phyloP scores from a whole-genome alignment of 2,797 vertebrate genomes.

The Aplochiton taeniatus region DNA sequence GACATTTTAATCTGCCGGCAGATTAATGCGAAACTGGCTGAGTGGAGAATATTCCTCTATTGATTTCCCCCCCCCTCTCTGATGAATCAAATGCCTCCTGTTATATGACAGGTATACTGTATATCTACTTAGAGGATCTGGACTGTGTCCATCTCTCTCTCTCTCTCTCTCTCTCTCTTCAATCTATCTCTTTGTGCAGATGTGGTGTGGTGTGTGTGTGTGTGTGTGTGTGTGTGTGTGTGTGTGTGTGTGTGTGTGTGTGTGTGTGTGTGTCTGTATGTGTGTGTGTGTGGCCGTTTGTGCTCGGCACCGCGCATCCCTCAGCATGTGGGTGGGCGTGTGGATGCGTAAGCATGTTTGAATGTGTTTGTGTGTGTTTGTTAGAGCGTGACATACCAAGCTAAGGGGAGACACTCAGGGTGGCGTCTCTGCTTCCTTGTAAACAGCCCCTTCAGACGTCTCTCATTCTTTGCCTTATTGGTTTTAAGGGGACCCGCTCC shows the following conservation, averaged over 20 bases:
- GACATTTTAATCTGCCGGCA: conserved; percentile 73
- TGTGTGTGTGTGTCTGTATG: not conserved
- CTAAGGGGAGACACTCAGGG: conserved; percentile 47
- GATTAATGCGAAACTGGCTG: conserved; percentile 68
- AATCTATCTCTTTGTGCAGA: conserved; percentile 11
- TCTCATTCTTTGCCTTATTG: conserved; percentile 31
- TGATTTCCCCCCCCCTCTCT: conserved; percentile 60
- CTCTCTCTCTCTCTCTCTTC: no score
- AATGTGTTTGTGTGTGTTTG: conserved; percentile 21
- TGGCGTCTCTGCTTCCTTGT: conserved; percentile 51
- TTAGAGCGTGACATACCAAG: conserved; percentile 36
- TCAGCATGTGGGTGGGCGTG: not conserved
- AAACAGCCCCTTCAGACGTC: conserved; percentile 54
- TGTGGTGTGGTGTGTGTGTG: conserved; percentile 6
- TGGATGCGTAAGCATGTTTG: conserved; percentile 9
- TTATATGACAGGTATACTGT: conserved; percentile 63
- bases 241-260: not conserved
- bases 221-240: conserved; percentile 1
- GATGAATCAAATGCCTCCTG: conserved; percentile 67
- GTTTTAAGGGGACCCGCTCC: conserved; percentile 50
- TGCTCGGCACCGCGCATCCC: no score
- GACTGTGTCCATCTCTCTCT: not conserved
- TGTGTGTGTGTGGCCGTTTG: not conserved
- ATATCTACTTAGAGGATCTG: conserved; percentile 26
- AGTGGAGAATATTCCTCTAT: conserved; percentile 67